Evolutionary conservation across 2,888 invertebrate genomes (phyloP).

Genomic region (Himalopsyche tibetana): DNA sequence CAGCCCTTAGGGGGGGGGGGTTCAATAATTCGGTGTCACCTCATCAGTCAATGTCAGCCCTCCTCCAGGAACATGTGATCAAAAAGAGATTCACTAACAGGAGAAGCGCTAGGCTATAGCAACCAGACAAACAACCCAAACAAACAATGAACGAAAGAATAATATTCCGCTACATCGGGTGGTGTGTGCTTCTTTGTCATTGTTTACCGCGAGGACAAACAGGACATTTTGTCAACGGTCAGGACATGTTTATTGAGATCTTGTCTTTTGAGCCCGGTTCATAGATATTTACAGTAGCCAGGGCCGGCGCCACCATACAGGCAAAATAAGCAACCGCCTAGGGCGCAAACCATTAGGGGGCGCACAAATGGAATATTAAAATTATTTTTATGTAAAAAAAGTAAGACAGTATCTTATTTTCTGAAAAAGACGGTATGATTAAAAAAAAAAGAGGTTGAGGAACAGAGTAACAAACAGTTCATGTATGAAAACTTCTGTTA

Average conservation of each 20-base stretch:
- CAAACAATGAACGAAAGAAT: constrained; percentile 38
- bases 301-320: too few species aligned
- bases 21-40: constrained; percentile 34
- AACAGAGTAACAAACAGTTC: too few species aligned
- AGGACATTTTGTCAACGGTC: background rate
- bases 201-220: background rate
- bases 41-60: constrained; percentile 63
- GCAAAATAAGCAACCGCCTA: too few species aligned
- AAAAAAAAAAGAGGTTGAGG: too few species aligned
- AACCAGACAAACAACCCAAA: constrained; percentile 32
- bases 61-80: constrained; percentile 65
- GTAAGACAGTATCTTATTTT: too few species aligned
- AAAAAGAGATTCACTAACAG: constrained; percentile 65
- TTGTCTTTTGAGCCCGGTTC: background rate
- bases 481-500: too few species aligned
- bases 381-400: too few species aligned
- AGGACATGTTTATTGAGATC: background rate
- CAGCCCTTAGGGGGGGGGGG: background rate
- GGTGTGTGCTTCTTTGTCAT: background rate
- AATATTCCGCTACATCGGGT: constrained; percentile 3
- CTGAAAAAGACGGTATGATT: too few species aligned
- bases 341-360: too few species aligned
- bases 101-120: constrained; percentile 18
- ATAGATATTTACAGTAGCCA: too few species aligned
- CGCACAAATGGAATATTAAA: too few species aligned